phyloP scores from a whole-genome alignment of 2,113 vertebrate genomes.

The Grammomys surdaster region DNA sequence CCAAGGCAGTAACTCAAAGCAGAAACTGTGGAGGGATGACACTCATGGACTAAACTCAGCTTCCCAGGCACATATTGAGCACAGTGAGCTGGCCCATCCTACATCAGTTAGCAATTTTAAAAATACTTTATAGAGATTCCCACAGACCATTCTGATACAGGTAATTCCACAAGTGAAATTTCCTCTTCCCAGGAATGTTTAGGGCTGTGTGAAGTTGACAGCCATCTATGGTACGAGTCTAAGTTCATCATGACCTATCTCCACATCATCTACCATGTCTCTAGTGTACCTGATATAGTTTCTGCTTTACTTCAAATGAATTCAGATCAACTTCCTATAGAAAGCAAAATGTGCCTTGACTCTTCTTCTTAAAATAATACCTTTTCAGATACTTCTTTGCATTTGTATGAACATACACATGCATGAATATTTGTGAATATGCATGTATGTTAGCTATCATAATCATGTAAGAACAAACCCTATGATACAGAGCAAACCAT shows the following conservation, averaged over 20 bases:
- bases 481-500: slow-evolving; percentile 36
- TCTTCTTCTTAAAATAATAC: neutral
- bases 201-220: neutral
- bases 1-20: neutral
- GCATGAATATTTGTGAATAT: neutral
- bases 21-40: neutral
- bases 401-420: neutral
- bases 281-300: neutral
- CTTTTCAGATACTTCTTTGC: neutral
- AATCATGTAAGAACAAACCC: slow-evolving; percentile 23
- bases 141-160: neutral
- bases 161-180: neutral
- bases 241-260: neutral
- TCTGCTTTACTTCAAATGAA: neutral
- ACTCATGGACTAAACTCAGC: neutral
- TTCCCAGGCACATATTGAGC: neutral
- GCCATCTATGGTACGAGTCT: neutral
- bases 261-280: neutral
- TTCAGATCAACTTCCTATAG: neutral
- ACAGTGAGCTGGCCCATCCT: too few species aligned
- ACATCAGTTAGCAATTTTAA: neutral
- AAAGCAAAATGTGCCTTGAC: neutral
- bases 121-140: neutral
- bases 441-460: neutral
- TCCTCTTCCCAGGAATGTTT: neutral